These are phyloP conservation scores for Caranx ignobilis DNA, from an alignment of 2,113 vertebrate species.

Conservation along the genomic window DNA sequence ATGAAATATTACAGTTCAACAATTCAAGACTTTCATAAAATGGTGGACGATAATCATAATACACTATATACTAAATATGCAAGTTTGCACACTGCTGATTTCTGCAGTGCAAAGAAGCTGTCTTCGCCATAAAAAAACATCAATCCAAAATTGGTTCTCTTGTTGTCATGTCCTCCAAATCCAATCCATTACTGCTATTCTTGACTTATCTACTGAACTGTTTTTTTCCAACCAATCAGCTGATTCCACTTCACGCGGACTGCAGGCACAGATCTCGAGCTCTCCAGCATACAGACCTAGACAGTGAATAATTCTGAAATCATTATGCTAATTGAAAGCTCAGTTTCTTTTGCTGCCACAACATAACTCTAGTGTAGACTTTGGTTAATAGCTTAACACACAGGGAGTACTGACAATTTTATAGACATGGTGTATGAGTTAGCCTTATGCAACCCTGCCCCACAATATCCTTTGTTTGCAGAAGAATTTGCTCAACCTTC, in stretches of 20 bases:
- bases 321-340: background rate
- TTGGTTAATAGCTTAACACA: constrained; percentile 8
- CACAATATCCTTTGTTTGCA: constrained; percentile 51
- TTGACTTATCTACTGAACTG: background rate
- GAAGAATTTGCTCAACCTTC: constrained; percentile 64
- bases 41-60: background rate
- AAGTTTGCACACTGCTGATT: background rate
- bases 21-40: background rate
- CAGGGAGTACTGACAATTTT: background rate
- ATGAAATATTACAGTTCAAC: too few relatives aligned
- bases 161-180: constrained; percentile 26
- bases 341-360: background rate
- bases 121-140: constrained; percentile 27
- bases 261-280: background rate
- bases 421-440: constrained; percentile 14
- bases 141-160: background rate
- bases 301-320: background rate
- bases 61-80: background rate
- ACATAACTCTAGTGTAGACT: background rate
- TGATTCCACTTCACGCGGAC: constrained; percentile 19
- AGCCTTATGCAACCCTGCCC: constrained; percentile 45
- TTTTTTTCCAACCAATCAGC: constrained; percentile 9
- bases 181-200: constrained; percentile 26
- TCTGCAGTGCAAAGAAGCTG: background rate
- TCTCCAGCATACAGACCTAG: background rate